phyloP scores from a whole-genome alignment of 2,888 invertebrate genomes.

The Mongoloraphidia duomilia region DNA sequence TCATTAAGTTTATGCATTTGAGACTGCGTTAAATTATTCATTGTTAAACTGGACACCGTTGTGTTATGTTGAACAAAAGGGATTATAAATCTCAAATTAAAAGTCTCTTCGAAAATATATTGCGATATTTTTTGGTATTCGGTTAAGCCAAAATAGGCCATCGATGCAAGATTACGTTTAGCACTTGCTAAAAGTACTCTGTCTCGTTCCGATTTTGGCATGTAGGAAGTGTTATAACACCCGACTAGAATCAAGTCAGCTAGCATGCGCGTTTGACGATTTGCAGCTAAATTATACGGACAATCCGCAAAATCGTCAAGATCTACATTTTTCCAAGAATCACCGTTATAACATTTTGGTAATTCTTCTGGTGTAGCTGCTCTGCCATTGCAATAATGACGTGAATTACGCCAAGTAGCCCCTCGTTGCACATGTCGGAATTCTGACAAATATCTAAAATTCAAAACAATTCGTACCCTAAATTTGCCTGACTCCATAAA shows the following conservation, averaged over 20 bases:
- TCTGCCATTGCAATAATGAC: slow-evolving; percentile 59
- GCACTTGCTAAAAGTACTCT: slow-evolving; percentile 86
- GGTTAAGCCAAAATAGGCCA: slow-evolving; percentile 96
- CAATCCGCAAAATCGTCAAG: slow-evolving; percentile 85
- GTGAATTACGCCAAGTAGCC: slow-evolving; percentile 85
- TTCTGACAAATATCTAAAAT: slow-evolving; percentile 75
- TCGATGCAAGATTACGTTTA: slow-evolving; percentile 82
- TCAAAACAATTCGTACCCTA: not conserved
- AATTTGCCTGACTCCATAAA: too few species aligned
- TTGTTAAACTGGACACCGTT: slow-evolving; percentile 71
- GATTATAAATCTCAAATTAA: slow-evolving; percentile 77
- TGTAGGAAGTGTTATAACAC: slow-evolving; percentile 79
- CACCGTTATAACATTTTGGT: slow-evolving; percentile 62
- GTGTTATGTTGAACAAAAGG: slow-evolving; percentile 88
- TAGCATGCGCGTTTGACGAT: slow-evolving; percentile 95
- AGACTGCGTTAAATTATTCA: slow-evolving; percentile 57
- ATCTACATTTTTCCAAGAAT: slow-evolving; percentile 79
- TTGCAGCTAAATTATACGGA: slow-evolving; percentile 85
- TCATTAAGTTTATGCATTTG: slow-evolving; percentile 63
- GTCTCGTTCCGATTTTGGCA: slow-evolving; percentile 60
- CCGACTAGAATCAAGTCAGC: slow-evolving; percentile 89
- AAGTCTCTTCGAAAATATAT: slow-evolving; percentile 89
- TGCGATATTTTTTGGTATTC: slow-evolving; percentile 88
- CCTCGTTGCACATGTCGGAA: slow-evolving; percentile 93
- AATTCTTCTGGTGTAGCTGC: slow-evolving; percentile 69